Base-by-base conservation (phyloP, 2,888 invertebrate genomes). In the Synanthedon andrenaeformis region DNA sequence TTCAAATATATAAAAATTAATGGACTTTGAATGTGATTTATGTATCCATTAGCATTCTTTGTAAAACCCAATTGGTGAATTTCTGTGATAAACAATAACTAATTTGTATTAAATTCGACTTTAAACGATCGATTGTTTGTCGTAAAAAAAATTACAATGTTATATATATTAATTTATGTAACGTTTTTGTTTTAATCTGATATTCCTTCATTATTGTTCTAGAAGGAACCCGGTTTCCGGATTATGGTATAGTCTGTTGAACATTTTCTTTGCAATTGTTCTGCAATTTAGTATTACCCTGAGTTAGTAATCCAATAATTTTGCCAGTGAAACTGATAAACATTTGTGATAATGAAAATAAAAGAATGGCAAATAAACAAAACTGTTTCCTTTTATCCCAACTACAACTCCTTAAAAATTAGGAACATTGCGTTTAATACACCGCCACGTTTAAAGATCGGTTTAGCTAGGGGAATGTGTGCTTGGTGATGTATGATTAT, bases 371-470 rank as follows among this genome's bases (percentile, higher is more conserved):
- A 65, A 49, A 74, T 74, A 78, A 75, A 72, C 56, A 74, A 79
- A 78, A 76, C 78, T 84, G 77, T 86, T 87, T 86, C 85, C 81
- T 86, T 86, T 75, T 76, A 70, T 73, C 84, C 85, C 79, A 74
- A 72, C 71, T 75, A 70, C 66, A 45, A 13, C 45, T 8, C 12
- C 13, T 45, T 12, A 13, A 6, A 45, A 13, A 45, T 45, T 45
- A 45, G 45, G 35, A 35, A 35, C 8, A 35, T 35, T 10, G 35
- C 35, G 10, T 35, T 35, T 35, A 23, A 23, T 23, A 23, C 23
- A 35, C 35, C 35, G 35, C 35, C 35, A 35, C 35, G 35, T 35
- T 35, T 10, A 35, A 8, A 35, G 4, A 5, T 23, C 23, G 23
- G 10, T 35, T 35, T 35, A 35, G 8, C 35, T 35, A 35, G 35